Percentiles rank a stretch among this genome's conserved stretches.
Conservation (phyloP, 2,888 invertebrate species). For the Protonemura montana region DNA sequence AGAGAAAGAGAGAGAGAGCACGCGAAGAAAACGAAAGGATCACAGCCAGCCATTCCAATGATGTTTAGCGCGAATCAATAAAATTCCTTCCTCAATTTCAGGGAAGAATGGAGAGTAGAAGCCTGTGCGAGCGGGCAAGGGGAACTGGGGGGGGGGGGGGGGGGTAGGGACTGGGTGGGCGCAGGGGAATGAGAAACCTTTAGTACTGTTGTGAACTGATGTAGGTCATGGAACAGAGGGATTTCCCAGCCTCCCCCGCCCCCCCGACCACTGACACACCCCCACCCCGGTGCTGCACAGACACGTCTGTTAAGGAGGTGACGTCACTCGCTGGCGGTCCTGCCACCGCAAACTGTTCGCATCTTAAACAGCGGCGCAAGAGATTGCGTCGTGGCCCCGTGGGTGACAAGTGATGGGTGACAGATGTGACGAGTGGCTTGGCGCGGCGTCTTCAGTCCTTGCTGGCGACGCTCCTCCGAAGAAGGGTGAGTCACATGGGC, state of each 20-base stretch:
- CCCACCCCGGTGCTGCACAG: constrained; percentile 32
- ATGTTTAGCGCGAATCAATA: constrained; percentile 42
- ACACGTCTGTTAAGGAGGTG: constrained; percentile 42
- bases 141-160: constrained; percentile 34
- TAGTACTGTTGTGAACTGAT: constrained; percentile 42
- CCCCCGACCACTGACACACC: neutral
- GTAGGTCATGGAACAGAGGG: constrained; percentile 46
- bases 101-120: constrained; percentile 44
- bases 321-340: neutral
- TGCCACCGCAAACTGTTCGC: constrained; percentile 13
- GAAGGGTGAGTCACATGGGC: no score
- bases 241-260: constrained; percentile 30
- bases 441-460: constrained; percentile 27
- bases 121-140: constrained; percentile 20
- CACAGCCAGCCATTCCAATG: constrained; percentile 13
- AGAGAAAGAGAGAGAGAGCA: neutral
- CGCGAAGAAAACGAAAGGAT: constrained; percentile 29
- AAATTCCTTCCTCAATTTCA: constrained; percentile 46
- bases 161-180: constrained; percentile 37
- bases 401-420: no score
- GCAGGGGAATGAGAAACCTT: constrained; percentile 40
- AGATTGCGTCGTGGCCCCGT: no score
- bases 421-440: no score
- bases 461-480: neutral
- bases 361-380: neutral